Evolutionary conservation across 2,888 invertebrate genomes (phyloP).

Genomic region (Drosophila crucigera): DNA sequence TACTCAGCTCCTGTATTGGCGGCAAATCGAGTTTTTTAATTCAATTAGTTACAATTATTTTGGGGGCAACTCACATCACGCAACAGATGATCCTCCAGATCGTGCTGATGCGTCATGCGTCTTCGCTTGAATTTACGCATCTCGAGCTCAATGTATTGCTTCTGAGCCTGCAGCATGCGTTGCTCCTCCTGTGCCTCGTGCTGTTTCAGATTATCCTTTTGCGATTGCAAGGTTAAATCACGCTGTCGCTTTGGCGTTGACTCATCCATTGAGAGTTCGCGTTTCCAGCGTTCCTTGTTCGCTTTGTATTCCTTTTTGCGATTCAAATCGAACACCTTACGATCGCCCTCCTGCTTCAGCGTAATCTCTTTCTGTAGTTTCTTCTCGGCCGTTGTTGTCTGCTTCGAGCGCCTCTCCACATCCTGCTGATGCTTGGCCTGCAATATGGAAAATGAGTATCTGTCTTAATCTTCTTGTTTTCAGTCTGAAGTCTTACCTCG

Average conservation of each 20-base stretch:
- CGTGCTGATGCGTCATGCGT: slow-evolving; percentile 94
- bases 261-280: slow-evolving; percentile 95
- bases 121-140: slow-evolving; percentile 96
- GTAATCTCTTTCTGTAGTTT: slow-evolving; percentile 96
- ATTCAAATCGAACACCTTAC: slow-evolving; percentile 95
- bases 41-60: neutral
- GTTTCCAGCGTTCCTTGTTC: slow-evolving; percentile 98
- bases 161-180: slow-evolving; percentile 93
- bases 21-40: neutral
- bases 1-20: slow-evolving; percentile 92
- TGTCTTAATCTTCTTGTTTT: neutral
- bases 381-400: slow-evolving; percentile 95
- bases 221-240: slow-evolving; percentile 95
- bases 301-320: slow-evolving; percentile 98
- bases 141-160: slow-evolving; percentile 96
- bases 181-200: slow-evolving; percentile 96
- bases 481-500: slow-evolving; percentile 86
- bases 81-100: slow-evolving; percentile 95
- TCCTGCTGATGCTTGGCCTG: slow-evolving; percentile 92
- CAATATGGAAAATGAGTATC: slow-evolving; percentile 4
- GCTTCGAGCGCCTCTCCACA: slow-evolving; percentile 92
- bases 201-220: slow-evolving; percentile 96
- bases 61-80: slow-evolving; percentile 89
- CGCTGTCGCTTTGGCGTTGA: slow-evolving; percentile 96
- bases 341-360: slow-evolving; percentile 94